Conservation (phyloP, 2,888 invertebrate genomes). For the Folsomia candida region DNA sequence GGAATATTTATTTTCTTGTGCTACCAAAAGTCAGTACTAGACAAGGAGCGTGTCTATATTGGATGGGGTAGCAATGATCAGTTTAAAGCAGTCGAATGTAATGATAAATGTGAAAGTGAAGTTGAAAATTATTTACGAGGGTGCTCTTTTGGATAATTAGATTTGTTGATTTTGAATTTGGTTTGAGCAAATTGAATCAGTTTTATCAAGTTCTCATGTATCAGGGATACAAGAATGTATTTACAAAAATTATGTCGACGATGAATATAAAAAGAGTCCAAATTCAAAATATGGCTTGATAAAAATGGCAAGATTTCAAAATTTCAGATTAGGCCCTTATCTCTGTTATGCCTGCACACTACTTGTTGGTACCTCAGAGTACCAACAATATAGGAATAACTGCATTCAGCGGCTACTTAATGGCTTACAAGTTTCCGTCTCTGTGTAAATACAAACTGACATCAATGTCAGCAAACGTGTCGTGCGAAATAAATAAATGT, state of each 20-base stretch:
- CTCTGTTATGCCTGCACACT: background rate
- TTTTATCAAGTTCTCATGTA: background rate
- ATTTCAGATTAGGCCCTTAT: slow-evolving; percentile 5
- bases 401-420: too few relatives aligned
- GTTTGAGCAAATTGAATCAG: slow-evolving; percentile 5
- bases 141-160: background rate
- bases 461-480: background rate
- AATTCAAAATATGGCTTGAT: slow-evolving; percentile 8
- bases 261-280: slow-evolving; percentile 3
- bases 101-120: background rate
- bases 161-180: background rate
- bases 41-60: too few relatives aligned
- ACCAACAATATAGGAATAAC: too few relatives aligned
- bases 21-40: background rate
- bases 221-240: slow-evolving; percentile 6
- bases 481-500: background rate
- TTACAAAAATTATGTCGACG: background rate
- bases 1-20: too few relatives aligned
- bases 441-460: background rate
- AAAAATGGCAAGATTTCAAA: background rate
- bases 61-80: background rate
- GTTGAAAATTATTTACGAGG: background rate
- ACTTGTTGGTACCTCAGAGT: background rate
- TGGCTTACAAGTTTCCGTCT: background rate
- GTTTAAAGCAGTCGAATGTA: background rate